Percentiles rank a stretch among this genome's conserved stretches.
These are phyloP conservation scores for Gerris buenoi DNA, from an alignment of 1,140 invertebrate genomes.

Conservation along the genomic window DNA sequence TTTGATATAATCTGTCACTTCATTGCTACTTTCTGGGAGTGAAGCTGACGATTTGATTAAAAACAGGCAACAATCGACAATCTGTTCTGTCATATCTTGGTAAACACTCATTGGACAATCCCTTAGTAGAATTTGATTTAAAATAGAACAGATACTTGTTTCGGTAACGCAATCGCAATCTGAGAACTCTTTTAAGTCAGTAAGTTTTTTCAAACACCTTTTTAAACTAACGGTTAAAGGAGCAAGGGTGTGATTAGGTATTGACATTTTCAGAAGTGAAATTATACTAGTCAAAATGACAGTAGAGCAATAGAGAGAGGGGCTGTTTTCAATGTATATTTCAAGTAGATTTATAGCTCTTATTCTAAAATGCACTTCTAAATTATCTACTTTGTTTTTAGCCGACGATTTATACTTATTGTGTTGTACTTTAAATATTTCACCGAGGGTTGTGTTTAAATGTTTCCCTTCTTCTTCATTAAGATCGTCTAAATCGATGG, in stretches of 20 bases:
- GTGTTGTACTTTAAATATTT: not conserved
- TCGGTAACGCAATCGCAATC: not conserved
- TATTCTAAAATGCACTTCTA: not conserved
- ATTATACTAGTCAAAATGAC: not conserved
- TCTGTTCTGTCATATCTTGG: not conserved
- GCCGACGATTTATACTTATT: not conserved
- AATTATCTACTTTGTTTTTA: not conserved
- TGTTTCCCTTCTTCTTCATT: not conserved
- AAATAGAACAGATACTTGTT: not conserved
- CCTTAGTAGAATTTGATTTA: not conserved
- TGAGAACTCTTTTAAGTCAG: not conserved
- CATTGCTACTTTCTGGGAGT: not conserved
- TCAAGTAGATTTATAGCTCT: not conserved
- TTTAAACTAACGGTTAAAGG: not conserved
- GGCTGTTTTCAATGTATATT: not conserved
- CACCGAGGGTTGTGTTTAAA: not conserved
- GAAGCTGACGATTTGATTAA: not conserved
- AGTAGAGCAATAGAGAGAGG: not conserved
- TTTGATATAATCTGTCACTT: not conserved
- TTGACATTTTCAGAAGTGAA: not conserved
- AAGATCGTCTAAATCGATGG: not conserved
- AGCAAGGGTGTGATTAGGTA: not conserved
- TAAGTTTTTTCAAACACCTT: constrained; percentile 1
- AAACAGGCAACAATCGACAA: not conserved
- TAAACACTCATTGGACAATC: not conserved